Base-by-base conservation (phyloP, 2,888 invertebrate species). In the Troides aeacus region DNA sequence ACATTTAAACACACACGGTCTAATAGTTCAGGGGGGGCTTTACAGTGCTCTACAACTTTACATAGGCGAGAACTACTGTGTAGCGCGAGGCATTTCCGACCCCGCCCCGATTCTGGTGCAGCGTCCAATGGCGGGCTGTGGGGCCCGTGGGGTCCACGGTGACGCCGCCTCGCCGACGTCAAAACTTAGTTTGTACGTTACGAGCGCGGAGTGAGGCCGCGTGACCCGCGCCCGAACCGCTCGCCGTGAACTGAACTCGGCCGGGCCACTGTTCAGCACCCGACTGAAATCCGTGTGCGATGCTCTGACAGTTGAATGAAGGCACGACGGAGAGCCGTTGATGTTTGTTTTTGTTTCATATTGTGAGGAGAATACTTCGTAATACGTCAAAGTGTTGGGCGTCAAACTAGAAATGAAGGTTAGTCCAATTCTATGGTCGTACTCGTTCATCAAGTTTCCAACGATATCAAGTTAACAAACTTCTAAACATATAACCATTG, bases 391-490 rank as follows among this genome's bases (percentile, higher is more conserved):
- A 81, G 88, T 89, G 89, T 85, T 88, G 83, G 84, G 83, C 76
- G 85, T 87, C 72, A 88, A 88, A 78, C 73, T 84, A 78, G 89
- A 90, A 77, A 90, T 90, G 90, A 90, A 90, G 90, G 90, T 89
- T 76, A 82, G 86, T 75, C 24, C 15, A 59, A 10, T 62, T 18
- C 5, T 64, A 7, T 56, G 62, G 42, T 57, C 53, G 10, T 53
- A 68, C 53, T 17, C 53, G 17, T 12, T 15, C 10, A 8, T 10
- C 7, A 39, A 39, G 39, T 10, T 39, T 39, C 39, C 39, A 39
- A 4, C 39, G 8, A 39, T 10, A 39, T 39, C 7, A 39, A 39
- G 39, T 8, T 8, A 39, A 39, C 10, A 39, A 1, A 5, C 36
- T 36, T 36, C 21, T 21, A 21, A 21, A 30, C 5, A 30, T 30